phyloP scores from a whole-genome alignment of 2,797 vertebrate genomes.

The Melanotaenia pygmaea region DNA sequence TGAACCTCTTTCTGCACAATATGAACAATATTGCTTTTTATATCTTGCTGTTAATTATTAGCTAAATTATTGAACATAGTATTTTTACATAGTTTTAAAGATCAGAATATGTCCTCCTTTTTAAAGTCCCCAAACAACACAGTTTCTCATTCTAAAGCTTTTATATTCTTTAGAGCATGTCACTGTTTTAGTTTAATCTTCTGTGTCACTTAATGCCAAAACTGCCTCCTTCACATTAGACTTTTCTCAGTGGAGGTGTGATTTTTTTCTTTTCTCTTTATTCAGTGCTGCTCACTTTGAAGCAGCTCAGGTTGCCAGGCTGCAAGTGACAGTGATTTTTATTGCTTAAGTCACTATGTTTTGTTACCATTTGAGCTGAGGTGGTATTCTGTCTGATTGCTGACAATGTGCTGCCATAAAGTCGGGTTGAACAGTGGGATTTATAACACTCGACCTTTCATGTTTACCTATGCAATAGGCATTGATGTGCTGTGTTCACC shows the following conservation, averaged over 20 bases:
- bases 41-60: neutral
- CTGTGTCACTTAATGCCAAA: slow-evolving; percentile 31
- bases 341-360: slow-evolving; percentile 47
- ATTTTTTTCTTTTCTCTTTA: slow-evolving; percentile 19
- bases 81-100: neutral
- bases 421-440: slow-evolving; percentile 30
- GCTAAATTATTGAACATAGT: neutral
- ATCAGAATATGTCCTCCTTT: neutral
- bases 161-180: neutral
- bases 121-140: neutral
- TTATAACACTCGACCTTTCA: slow-evolving; percentile 37
- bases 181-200: slow-evolving; percentile 25
- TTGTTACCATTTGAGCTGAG: slow-evolving; percentile 29
- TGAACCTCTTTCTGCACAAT: neutral
- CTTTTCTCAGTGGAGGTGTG: slow-evolving; percentile 37
- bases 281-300: slow-evolving; percentile 46
- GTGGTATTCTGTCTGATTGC: slow-evolving; percentile 35
- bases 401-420: slow-evolving; percentile 40
- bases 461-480: slow-evolving; percentile 28
- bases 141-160: slow-evolving; percentile 17
- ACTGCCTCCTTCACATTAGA: slow-evolving; percentile 45
- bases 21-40: neutral
- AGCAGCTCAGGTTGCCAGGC: slow-evolving; percentile 37
- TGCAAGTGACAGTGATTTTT: slow-evolving; percentile 14
- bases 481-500: slow-evolving; percentile 21